Conservation (phyloP, 64 coral and sea anemone species). For the Cladopsammia gracilis region DNA sequence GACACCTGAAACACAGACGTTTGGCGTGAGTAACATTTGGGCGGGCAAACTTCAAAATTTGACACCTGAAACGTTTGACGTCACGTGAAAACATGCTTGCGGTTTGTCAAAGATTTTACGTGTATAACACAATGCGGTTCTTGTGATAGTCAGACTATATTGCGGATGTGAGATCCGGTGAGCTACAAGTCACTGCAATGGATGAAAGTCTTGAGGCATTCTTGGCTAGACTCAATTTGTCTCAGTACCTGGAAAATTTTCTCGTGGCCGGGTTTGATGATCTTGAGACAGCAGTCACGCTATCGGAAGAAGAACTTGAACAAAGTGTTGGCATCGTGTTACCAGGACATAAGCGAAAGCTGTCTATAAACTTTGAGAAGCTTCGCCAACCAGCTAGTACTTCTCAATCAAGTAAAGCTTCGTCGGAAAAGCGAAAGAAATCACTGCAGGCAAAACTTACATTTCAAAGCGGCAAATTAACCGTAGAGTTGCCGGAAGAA, state of each 20-base stretch:
- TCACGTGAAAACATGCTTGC: background rate
- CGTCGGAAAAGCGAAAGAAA: background rate
- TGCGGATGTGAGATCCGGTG: slow-evolving; percentile 13
- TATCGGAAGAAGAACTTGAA: slow-evolving; percentile 70
- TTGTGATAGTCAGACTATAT: slow-evolving; percentile 27
- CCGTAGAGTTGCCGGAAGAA: background rate
- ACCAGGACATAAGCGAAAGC: slow-evolving; percentile 63
- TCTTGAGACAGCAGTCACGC: slow-evolving; percentile 46
- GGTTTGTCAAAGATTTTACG: slow-evolving; percentile 17
- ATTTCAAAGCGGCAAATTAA: slow-evolving; percentile 32
- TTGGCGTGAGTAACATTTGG: too few species aligned
- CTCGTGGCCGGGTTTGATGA: slow-evolving; percentile 60
- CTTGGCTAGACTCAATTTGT: slow-evolving; percentile 40
- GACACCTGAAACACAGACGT: too few species aligned
- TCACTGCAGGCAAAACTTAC: slow-evolving; percentile 17
- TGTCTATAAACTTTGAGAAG: slow-evolving; percentile 65
- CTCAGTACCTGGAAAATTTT: slow-evolving; percentile 62
- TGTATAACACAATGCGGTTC: slow-evolving; percentile 20
- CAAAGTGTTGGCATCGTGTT: slow-evolving; percentile 59
- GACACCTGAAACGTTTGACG: too few species aligned
- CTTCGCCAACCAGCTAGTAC: slow-evolving; percentile 10
- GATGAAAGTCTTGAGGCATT: slow-evolving; percentile 58
- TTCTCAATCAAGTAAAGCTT: background rate
- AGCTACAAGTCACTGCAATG: slow-evolving; percentile 48
- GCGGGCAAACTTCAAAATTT: too few species aligned